A percentile compares a stretch with the other conserved stretches of the same genome.
Conservation (phyloP, 1,140 invertebrate species). For the Drosophila punjabiensis region DNA sequence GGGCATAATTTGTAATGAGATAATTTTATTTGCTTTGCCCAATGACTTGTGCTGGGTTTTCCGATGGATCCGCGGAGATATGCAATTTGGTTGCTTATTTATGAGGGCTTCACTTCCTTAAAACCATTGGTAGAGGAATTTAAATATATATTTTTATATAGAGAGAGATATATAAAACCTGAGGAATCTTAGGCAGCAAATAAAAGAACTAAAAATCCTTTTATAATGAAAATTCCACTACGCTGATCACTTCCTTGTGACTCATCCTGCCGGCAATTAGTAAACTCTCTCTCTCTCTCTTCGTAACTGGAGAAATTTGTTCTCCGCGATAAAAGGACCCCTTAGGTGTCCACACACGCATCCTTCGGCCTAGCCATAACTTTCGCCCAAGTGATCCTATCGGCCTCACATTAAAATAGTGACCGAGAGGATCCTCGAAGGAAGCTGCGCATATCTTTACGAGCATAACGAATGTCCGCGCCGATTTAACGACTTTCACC, state of each 20-base stretch:
- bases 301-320: constrained; percentile 31
- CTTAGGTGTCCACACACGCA: too few relatives aligned
- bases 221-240: neutral
- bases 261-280: constrained; percentile 34
- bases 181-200: neutral
- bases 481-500: constrained; percentile 67
- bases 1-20: constrained; percentile 83
- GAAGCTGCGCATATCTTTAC: constrained; percentile 49
- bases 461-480: constrained; percentile 70
- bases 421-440: neutral
- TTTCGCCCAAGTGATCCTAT: constrained; percentile 38
- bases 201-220: neutral
- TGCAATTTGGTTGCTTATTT: constrained; percentile 28
- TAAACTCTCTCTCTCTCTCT: neutral
- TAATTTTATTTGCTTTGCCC: constrained; percentile 83
- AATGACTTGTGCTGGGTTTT: constrained; percentile 42
- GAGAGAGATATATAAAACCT: too few relatives aligned
- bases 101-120: constrained; percentile 17
- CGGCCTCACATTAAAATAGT: constrained; percentile 1
- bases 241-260: constrained; percentile 8
- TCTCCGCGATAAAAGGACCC: constrained; percentile 24
- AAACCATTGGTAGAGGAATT: neutral
- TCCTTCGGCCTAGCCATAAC: constrained; percentile 20
- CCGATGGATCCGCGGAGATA: constrained; percentile 17
- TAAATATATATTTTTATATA: too few relatives aligned